Conservation (phyloP, 2,888 invertebrate species). For the Scelioninae gen. 2 region DNA sequence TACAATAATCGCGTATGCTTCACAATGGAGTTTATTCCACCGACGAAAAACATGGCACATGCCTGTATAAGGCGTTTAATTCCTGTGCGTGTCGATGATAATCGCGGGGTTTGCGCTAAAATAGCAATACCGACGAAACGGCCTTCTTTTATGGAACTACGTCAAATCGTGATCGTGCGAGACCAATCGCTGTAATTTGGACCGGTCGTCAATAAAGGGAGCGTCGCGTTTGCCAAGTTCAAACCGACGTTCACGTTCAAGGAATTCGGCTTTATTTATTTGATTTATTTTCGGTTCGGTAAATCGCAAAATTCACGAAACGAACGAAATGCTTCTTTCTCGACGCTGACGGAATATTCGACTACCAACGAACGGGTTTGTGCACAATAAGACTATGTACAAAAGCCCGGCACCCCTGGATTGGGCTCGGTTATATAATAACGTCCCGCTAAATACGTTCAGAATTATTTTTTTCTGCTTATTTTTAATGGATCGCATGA, state of each 20-base stretch:
- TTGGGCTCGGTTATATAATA: conserved; percentile 14
- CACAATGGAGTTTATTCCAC: conserved; percentile 52
- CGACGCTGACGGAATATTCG: conserved; percentile 12
- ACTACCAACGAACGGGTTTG: conserved; percentile 13
- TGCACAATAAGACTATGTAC: conserved; percentile 31
- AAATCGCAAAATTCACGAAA: conserved; percentile 43
- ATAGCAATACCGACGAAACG: conserved; percentile 40
- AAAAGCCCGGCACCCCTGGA: conserved; percentile 22
- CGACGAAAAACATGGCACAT: conserved; percentile 24
- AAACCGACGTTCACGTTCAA: conserved; percentile 25
- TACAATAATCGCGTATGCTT: conserved; percentile 45
- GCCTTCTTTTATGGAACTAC: conserved; percentile 43
- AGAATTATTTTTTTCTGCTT: too few species aligned
- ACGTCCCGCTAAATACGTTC: conserved; percentile 2
- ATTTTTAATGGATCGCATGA: too few species aligned
- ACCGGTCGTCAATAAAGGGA: conserved; percentile 27
- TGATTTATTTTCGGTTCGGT: conserved; percentile 44
- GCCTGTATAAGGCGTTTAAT: conserved; percentile 23
- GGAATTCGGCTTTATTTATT: conserved; percentile 34
- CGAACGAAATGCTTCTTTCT: conserved; percentile 17
- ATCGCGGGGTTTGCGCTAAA: conserved; percentile 43
- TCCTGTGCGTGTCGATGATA: conserved; percentile 51
- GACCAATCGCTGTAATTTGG: conserved; percentile 22
- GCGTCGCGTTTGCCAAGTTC: conserved; percentile 30
- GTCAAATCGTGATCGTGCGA: conserved; percentile 36